A percentile compares a stretch with the other conserved stretches of the same genome.
Evolutionary conservation across 2,113 vertebrate genomes (phyloP).

Genomic region (Erinaceus europaeus): DNA sequence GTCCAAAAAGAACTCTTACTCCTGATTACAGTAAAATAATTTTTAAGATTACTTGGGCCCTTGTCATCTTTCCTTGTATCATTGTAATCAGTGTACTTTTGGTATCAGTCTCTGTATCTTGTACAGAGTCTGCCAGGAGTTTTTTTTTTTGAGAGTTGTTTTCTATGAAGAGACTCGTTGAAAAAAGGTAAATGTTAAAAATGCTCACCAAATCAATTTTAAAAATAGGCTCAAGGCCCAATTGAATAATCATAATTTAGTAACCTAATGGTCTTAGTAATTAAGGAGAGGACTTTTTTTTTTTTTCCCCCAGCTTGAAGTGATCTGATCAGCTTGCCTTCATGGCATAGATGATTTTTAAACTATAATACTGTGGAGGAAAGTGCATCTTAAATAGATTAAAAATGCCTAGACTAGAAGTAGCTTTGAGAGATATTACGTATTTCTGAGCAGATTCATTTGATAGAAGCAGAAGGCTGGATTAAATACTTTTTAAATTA

Average conservation of each 20-base stretch:
- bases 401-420: background rate
- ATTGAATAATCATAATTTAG: background rate
- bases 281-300: background rate
- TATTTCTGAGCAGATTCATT: slow-evolving; percentile 15
- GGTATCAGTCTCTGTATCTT: background rate
- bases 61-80: background rate
- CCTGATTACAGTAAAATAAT: background rate
- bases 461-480: slow-evolving; percentile 16
- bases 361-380: background rate
- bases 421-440: background rate
- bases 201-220: background rate
- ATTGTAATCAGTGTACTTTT: background rate
- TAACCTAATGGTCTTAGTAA: background rate
- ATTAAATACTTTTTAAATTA: slow-evolving; percentile 45
- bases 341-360: background rate
- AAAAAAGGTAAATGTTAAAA: background rate
- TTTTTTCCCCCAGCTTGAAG: background rate
- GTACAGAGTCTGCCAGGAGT: background rate
- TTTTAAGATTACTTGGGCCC: background rate
- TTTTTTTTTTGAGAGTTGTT: background rate
- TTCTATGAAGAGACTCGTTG: background rate
- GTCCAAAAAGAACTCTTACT: background rate
- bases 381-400: too few species aligned
- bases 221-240: background rate
- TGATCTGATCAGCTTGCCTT: background rate